Conservation (phyloP, 2,797 vertebrate species). For the Epinephelus awoara region DNA sequence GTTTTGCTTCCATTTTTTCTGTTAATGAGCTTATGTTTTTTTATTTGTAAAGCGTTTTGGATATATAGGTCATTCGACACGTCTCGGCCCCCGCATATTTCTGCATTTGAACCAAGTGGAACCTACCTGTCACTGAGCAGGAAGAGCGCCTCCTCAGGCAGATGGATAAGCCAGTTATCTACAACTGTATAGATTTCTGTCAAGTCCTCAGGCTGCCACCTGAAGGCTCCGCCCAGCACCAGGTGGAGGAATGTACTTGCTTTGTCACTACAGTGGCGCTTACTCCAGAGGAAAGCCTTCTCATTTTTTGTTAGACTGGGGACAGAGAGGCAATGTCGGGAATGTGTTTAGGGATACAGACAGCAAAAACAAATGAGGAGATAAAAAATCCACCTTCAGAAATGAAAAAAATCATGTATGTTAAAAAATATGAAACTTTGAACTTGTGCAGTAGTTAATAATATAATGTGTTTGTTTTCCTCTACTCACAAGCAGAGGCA, state of each 20-base stretch:
- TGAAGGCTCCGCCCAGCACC: constrained; percentile 87
- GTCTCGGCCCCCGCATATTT: too few species aligned
- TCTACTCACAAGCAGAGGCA: constrained; percentile 82
- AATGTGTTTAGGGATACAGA: neutral
- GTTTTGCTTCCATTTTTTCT: too few species aligned
- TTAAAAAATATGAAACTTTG: neutral
- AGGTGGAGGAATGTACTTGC: constrained; percentile 87
- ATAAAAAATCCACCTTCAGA: neutral
- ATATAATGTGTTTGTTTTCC: neutral
- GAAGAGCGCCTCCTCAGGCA: constrained; percentile 87
- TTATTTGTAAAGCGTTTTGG: too few species aligned
- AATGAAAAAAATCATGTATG: neutral
- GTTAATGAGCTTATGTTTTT: too few species aligned
- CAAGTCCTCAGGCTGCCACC: constrained; percentile 83
- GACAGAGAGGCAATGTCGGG: constrained; percentile 32
- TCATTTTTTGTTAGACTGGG: constrained; percentile 88
- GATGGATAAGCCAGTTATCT: constrained; percentile 84
- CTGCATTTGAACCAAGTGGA: neutral
- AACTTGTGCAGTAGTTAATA: neutral
- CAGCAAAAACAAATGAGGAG: neutral
- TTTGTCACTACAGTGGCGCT: constrained; percentile 80
- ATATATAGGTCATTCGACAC: too few species aligned
- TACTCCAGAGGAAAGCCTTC: constrained; percentile 89
- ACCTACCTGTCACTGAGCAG: constrained; percentile 84
- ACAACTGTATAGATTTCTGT: constrained; percentile 86